Evolutionary conservation across 1,140 invertebrate species (phyloP), one percentile per base, ranked within the genome.

Genomic region (Zaprionus ghesquierei): DNA sequence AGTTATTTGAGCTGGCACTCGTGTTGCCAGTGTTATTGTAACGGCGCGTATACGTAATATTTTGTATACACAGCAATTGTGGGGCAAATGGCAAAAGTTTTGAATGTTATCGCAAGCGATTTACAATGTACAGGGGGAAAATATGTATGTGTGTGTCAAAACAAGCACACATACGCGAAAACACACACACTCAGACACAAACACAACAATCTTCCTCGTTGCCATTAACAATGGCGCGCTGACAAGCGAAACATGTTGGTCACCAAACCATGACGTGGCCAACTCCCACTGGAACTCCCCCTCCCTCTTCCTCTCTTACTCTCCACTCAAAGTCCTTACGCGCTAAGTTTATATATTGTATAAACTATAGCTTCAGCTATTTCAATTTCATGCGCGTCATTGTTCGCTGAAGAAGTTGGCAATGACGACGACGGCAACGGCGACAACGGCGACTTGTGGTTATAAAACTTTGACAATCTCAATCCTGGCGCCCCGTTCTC

Each of bases 191-290:
- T 15, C 35, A 44, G 12, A 38, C 31, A 68, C 41, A 74, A n/a
- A 56, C 23, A 31, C 29, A 4, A 41, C 25, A 73, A 41, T 50
- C 25, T 44, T 20, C 33, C 31, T 13, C 15, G 22, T 2, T 23
- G 41, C 41, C 27, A 41, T 69, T 65, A 51, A 66, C 20, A 69
- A 58, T 62, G 13, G 62, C 69, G 56, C 66, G 56, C 41, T 69
- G 71, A 49, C 54, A 60, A 60, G 27, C 35, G 50, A 62, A 69
- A 65, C 69, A 78, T 60, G 69, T 65, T 72, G 55, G 63, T 55
- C 63, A 68, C 35, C 58, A 25, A 41, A 81, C 56, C 68, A 76
- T 86, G 75, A 86, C 81, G 79, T 76, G 71, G 63, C 50, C 50
- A 9, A 22, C 18, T 62, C 41, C 29, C 27, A 18, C 10, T 54